These are phyloP conservation scores for Merops nubicus DNA, from an alignment of 2,113 vertebrate genomes.

Conservation along the genomic window DNA sequence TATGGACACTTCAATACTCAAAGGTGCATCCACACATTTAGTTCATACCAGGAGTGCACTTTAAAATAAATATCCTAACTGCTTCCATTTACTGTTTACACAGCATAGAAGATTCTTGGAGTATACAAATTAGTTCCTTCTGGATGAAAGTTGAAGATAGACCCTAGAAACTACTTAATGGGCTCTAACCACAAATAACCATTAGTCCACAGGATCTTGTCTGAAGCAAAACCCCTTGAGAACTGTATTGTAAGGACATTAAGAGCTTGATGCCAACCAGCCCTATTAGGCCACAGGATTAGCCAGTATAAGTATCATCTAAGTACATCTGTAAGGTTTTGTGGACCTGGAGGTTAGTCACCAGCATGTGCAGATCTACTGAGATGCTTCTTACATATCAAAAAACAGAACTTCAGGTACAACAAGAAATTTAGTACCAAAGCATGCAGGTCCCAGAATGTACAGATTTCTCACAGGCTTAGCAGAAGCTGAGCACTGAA, in stretches of 20 bases:
- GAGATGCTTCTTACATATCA: too few species aligned
- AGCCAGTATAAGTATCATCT: too few species aligned
- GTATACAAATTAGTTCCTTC: not conserved
- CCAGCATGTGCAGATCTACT: too few species aligned
- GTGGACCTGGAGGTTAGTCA: too few species aligned
- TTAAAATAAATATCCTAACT: not conserved
- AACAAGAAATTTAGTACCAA: too few species aligned
- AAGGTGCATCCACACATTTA: not conserved
- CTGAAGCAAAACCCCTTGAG: not conserved
- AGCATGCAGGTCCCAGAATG: too few species aligned
- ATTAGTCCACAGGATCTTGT: not conserved
- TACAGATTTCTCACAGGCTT: too few species aligned
- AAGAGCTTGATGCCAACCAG: not conserved
- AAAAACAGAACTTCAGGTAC: too few species aligned
- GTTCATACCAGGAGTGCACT: not conserved
- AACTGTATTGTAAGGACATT: not conserved
- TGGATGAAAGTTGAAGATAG: not conserved
- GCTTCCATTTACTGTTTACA: not conserved
- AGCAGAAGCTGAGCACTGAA: too few species aligned
- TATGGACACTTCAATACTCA: not conserved
- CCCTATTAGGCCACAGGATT: not conserved
- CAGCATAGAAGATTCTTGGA: not conserved
- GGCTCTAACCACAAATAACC: not conserved
- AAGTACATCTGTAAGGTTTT: too few species aligned
- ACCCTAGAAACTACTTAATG: not conserved